Evolutionary conservation across 2,113 vertebrate species (phyloP), one percentile per base, ranked within the genome.

Genomic region (Phainopepla nitens): DNA sequence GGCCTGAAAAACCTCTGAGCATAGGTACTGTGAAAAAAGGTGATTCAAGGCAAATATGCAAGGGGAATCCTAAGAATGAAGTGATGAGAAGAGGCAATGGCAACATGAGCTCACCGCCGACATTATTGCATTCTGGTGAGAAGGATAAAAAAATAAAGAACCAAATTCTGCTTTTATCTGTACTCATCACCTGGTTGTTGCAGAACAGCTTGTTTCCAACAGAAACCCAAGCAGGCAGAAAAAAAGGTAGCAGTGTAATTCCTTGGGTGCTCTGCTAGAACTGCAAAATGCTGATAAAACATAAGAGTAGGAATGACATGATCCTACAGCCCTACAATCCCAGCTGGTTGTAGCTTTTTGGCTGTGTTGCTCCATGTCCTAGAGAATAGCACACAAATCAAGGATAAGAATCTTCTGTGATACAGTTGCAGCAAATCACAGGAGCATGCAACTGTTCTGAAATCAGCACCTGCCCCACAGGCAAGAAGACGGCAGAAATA

Each of bases 251-350:
- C 19, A 50, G 24, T 31, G 45, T 36, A 90, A 51, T 51, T 86
- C 58, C 29, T 35, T 0, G 3, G 25, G n/a, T 83, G 58, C 25
- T 77, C n/a, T 33, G 41, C 64, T 49, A 88, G 71, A 69, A 51
- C 23, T 31, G 45, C 51, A 71, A 70, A 66, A 71, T 6, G 5
- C 9, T 42, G 47, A 14, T 47, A 87, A 62, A 72, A 86, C 23
- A 19, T 3, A 14, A 28, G 72, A n/a, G 20, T 13, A 60, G 11
- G 51, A 54, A 82, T 0, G 0, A 50, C 15, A 15, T 5, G 7
- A 70, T 10, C 18, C 36, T 31, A n/a, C n/a, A 85, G 11, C 20
- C 31, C n/a, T 51, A 23, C 18, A n/a, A 45, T 3, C 56, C 27
- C n/a, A 65, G 27, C 0, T 31, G 17, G n/a, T 9, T 80, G 54